Base-by-base conservation (phyloP, 2,797 vertebrate species). In the Denticeps clupeoides region DNA sequence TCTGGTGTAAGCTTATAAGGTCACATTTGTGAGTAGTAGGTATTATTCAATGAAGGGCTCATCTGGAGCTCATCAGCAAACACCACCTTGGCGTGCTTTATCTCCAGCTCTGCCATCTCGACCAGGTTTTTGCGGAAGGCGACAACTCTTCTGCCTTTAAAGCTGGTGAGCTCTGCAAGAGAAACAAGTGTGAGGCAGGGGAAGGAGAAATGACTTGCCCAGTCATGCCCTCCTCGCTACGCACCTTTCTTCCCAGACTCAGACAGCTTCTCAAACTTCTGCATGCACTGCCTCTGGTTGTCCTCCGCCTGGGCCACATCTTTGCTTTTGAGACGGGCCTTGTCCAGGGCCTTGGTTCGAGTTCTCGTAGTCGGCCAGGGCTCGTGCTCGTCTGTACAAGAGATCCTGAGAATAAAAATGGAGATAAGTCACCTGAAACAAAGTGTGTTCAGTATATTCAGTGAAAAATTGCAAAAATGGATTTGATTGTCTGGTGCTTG, bases 11-110 rank as follows among this genome's bases (percentile, higher is more conserved):
- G n/a, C n/a, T n/a, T n/a, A n/a, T n/a, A n/a, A n/a, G n/a, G n/a
- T n/a, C n/a, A n/a, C n/a, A n/a, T n/a, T n/a, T n/a, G n/a, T n/a
- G n/a, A n/a, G n/a, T n/a, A n/a, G n/a, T n/a, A n/a, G n/a, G n/a
- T n/a, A n/a, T n/a, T n/a, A n/a, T n/a, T n/a, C n/a, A n/a, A n/a
- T n/a, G n/a, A n/a, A n/a, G n/a, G n/a, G n/a, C n/a, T n/a, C n/a
- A n/a, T n/a, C n/a, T n/a, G n/a, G n/a, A n/a, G n/a, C n/a, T n/a
- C n/a, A n/a, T n/a, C n/a, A n/a, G n/a, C n/a, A n/a, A n/a, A n/a
- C n/a, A n/a, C n/a, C n/a, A 97, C 94, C 86, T 89, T 98, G 60
- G 91, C 90, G 24, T 97, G 94, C 68, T 97, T 98, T 74, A 97
- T 94, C 83, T 98, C 92, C 56, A 98, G 84, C 75, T 98, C 94